Percentiles rank a stretch among this genome's conserved stretches.
Evolutionary conservation across 2,113 vertebrate species (phyloP).

Genomic region (Penelope pileata): DNA sequence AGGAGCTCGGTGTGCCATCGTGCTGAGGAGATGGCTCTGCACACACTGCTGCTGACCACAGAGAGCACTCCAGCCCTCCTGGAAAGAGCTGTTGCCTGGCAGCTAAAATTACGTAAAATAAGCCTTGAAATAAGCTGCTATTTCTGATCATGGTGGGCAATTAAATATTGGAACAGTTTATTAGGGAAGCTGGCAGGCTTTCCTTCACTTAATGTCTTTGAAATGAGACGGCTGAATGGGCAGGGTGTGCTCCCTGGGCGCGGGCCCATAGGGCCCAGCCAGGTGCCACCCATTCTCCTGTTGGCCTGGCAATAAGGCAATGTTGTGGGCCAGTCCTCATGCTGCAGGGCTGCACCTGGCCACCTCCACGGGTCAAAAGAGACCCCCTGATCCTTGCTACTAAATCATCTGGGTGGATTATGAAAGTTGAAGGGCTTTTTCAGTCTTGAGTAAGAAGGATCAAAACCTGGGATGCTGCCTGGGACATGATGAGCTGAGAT

Average conservation of each 20-base stretch:
- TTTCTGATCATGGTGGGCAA: slow-evolving; percentile 48
- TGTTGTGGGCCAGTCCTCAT: accelerated
- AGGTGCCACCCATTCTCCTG: neutral
- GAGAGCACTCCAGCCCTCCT: slow-evolving; percentile 23
- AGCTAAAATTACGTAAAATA: slow-evolving; percentile 48
- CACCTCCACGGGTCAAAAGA: neutral
- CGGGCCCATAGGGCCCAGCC: neutral
- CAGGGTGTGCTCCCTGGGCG: neutral
- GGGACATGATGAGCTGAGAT: neutral
- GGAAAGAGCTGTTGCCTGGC: slow-evolving; percentile 51
- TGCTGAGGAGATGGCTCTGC: neutral
- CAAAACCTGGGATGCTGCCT: neutral
- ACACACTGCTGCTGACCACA: neutral
- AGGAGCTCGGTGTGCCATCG: neutral
- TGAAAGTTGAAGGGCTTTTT: neutral
- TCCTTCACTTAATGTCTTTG: neutral
- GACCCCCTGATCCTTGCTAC: neutral
- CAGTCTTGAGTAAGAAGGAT: neutral
- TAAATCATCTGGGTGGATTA: neutral
- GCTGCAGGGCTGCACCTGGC: neutral
- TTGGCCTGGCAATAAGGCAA: neutral
- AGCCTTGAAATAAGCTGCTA: slow-evolving; percentile 54
- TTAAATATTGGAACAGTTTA: slow-evolving; percentile 59
- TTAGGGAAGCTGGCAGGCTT: slow-evolving; percentile 39
- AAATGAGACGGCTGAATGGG: neutral